Conservation (phyloP, 2,113 vertebrate genomes). For the Turdus rufiventris region DNA sequence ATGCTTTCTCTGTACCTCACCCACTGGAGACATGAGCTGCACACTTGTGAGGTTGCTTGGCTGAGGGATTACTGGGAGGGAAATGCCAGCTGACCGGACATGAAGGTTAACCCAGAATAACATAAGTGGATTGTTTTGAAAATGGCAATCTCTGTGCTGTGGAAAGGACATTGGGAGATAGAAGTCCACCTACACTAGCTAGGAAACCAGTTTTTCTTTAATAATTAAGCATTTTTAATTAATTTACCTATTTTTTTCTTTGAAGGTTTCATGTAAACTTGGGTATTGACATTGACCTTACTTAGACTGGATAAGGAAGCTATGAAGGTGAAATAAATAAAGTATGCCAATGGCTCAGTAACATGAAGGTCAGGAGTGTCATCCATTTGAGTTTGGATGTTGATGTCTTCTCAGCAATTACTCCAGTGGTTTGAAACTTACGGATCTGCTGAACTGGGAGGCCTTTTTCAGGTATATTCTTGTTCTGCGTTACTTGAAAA, state of each 20-base stretch:
- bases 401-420: background rate
- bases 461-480: background rate
- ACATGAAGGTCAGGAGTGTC: background rate
- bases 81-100: background rate
- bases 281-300: background rate
- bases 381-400: background rate
- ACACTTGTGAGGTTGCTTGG: background rate
- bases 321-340: background rate
- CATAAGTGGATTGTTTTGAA: rapidly evolving
- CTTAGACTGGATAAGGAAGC: background rate
- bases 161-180: background rate
- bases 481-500: background rate
- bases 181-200: background rate
- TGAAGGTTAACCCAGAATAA: background rate
- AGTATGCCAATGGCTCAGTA: background rate
- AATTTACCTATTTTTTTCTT: background rate
- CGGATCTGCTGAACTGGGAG: background rate
- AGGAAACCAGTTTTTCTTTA: background rate
- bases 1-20: background rate
- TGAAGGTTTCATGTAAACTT: background rate
- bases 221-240: background rate
- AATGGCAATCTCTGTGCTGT: background rate
- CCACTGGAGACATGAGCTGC: background rate
- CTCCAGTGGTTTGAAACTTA: background rate
- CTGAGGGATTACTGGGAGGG: background rate